Evolutionary conservation across 2,888 invertebrate species (phyloP).

Genomic region (Trissolcus brochymenae): DNA sequence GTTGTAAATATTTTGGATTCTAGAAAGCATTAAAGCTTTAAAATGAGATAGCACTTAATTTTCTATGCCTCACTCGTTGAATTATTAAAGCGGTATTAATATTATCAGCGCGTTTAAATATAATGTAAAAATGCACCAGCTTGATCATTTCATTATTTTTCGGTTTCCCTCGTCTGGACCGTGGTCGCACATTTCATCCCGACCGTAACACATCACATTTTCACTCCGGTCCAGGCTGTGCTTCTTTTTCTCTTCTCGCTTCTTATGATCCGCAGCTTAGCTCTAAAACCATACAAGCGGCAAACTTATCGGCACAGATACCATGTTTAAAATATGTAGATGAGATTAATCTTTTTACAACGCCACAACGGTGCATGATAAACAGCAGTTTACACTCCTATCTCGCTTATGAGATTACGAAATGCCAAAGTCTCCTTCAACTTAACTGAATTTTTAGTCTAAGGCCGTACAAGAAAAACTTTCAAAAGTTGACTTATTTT

Average conservation of each 20-base stretch:
- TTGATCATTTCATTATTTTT: constrained; percentile 16
- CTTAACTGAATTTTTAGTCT: constrained; percentile 9
- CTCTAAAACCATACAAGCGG: constrained; percentile 43
- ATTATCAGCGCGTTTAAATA: too few relatives aligned
- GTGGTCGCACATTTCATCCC: constrained; percentile 18
- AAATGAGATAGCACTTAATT: too few relatives aligned
- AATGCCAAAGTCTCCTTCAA: constrained; percentile 20
- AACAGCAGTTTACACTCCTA: constrained; percentile 51
- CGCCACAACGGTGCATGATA: constrained; percentile 44
- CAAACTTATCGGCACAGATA: constrained; percentile 45
- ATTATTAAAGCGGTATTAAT: too few relatives aligned
- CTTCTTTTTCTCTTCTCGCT: constrained; percentile 16
- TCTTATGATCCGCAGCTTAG: constrained; percentile 48
- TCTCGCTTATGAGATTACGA: constrained; percentile 44
- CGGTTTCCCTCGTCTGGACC: not conserved
- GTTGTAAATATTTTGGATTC: too few relatives aligned
- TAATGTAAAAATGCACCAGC: too few relatives aligned
- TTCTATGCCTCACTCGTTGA: too few relatives aligned
- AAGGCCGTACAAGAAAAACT: too few relatives aligned
- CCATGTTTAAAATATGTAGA: constrained; percentile 53
- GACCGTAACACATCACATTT: constrained; percentile 22
- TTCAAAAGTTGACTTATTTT: too few relatives aligned
- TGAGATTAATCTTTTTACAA: constrained; percentile 58
- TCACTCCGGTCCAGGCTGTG: constrained; percentile 1
- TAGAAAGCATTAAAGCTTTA: too few relatives aligned